Conservation (phyloP, 2,797 vertebrate genomes). For the Channallabes apus region DNA sequence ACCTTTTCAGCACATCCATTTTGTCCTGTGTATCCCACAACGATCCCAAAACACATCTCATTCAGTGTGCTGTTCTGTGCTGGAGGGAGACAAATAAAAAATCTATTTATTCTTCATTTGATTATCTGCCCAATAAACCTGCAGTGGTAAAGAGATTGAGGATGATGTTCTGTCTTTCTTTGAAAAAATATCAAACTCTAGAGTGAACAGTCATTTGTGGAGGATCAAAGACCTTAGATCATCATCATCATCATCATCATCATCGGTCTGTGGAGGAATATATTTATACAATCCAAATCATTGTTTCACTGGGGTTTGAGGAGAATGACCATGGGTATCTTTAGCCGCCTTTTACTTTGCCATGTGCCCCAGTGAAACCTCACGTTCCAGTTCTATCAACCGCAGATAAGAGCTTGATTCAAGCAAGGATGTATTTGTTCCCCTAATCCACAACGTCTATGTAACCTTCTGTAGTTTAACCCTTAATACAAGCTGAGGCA, state of each 20-base stretch:
- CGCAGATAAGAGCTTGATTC: too few species aligned
- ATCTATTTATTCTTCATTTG: background rate
- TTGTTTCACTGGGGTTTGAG: background rate
- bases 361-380: too few species aligned
- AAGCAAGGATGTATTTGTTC: too few species aligned
- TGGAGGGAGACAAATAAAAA: background rate
- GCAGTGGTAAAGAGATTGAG: background rate
- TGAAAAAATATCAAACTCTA: background rate
- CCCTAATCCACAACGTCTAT: too few species aligned
- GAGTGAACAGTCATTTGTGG: slow-evolving; percentile 6
- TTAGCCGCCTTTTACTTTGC: too few species aligned
- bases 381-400: too few species aligned
- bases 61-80: background rate
- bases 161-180: background rate
- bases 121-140: background rate
- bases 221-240: background rate
- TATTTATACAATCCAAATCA: background rate
- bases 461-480: too few species aligned
- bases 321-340: too few species aligned
- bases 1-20: background rate
- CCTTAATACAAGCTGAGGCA: too few species aligned
- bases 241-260: background rate
- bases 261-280: background rate
- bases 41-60: background rate
- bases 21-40: background rate